A percentile compares a stretch with the other conserved stretches of the same genome.
Conservation (phyloP, 1,140 invertebrate species). For the Sitobion miscanthi region DNA sequence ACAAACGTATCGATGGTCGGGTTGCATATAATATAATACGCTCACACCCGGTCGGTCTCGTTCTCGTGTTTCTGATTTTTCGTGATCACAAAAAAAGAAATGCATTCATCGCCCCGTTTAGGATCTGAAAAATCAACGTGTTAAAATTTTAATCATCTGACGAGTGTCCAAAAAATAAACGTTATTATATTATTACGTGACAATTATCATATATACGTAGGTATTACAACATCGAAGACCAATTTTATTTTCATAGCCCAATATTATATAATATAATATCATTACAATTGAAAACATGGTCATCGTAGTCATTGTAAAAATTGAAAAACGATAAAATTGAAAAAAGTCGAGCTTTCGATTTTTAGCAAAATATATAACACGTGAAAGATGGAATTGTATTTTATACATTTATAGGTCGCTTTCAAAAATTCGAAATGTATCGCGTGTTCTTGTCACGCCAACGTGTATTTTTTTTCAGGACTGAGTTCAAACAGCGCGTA, state of each 20-base stretch:
- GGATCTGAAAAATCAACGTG: not conserved
- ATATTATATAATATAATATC: too few relatives aligned
- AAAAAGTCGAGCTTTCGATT: not conserved
- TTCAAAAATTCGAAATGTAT: not conserved
- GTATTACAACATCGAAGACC: too few relatives aligned
- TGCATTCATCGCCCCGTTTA: not conserved
- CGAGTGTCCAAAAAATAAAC: not conserved
- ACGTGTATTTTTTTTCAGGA: not conserved
- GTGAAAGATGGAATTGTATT: too few relatives aligned
- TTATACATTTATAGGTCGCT: not conserved
- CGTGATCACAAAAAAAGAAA: not conserved
- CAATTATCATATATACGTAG: too few relatives aligned
- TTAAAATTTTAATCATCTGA: not conserved
- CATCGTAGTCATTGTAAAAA: not conserved
- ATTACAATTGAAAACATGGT: not conserved
- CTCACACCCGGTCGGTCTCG: not conserved
- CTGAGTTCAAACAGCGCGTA: too few relatives aligned
- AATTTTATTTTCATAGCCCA: too few relatives aligned
- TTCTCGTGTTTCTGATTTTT: not conserved
- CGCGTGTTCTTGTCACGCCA: not conserved
- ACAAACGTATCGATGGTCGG: not conserved
- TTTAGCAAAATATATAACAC: not conserved
- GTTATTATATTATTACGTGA: not conserved
- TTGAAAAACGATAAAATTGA: too few relatives aligned
- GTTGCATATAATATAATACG: not conserved